These are phyloP conservation scores for Sebastes dallii DNA, from an alignment of 2,797 vertebrate genomes.

Conservation along the genomic window DNA sequence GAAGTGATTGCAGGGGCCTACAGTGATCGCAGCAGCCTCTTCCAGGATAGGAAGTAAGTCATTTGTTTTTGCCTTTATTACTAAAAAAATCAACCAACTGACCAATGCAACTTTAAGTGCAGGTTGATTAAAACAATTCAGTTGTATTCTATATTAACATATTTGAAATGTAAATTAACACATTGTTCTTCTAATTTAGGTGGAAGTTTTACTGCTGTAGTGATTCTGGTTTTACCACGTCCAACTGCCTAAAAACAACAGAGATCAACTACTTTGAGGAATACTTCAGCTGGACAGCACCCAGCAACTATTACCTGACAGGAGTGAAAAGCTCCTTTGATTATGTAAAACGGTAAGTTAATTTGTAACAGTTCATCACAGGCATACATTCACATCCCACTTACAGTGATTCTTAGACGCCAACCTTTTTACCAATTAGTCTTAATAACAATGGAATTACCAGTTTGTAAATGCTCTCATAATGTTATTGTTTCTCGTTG, in stretches of 20 bases:
- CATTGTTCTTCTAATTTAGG: neutral
- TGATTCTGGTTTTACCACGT: neutral
- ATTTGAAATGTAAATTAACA: neutral
- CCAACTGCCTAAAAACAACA: neutral
- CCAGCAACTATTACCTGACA: neutral
- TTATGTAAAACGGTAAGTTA: neutral
- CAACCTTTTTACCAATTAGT: neutral
- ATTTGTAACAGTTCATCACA: neutral
- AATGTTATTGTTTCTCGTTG: neutral
- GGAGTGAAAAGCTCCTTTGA: slow-evolving; percentile 8
- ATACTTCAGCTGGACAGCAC: neutral
- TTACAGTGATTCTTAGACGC: neutral
- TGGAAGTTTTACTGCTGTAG: slow-evolving; percentile 36
- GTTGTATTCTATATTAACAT: neutral
- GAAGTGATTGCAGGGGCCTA: neutral
- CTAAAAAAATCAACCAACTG: neutral
- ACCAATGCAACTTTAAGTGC: neutral
- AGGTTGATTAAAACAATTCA: neutral
- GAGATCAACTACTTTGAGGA: neutral
- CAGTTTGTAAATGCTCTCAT: neutral
- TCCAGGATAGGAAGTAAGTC: neutral
- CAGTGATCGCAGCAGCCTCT: neutral
- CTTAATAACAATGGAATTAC: neutral
- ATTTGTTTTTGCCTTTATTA: neutral
- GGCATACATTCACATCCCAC: neutral